These are phyloP conservation scores for Nyctibius bracteatus DNA, from an alignment of 2,113 vertebrate species.

Conservation along the genomic window DNA sequence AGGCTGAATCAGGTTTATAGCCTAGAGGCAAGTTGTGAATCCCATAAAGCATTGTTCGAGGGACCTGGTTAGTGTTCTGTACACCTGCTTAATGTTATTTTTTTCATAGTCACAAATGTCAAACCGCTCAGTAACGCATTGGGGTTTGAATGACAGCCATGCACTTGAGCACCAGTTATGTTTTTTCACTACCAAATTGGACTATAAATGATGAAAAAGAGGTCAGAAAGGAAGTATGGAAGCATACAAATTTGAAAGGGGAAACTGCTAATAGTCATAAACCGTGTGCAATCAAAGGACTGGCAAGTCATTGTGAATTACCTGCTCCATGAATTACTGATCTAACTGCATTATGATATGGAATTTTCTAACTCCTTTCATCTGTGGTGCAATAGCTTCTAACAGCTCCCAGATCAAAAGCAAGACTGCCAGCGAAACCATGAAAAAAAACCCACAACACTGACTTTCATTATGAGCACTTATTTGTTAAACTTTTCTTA, in stretches of 20 bases:
- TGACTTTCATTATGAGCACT: conserved; percentile 38
- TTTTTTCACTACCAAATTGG: conserved; percentile 82
- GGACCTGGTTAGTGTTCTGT: conserved; percentile 82
- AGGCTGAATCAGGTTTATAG: conserved; percentile 72
- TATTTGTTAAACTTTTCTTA: conserved; percentile 47
- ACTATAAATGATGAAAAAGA: conserved; percentile 86
- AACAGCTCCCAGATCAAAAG: conserved; percentile 78
- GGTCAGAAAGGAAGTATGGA: conserved; percentile 84
- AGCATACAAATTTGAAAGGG: conserved; percentile 83
- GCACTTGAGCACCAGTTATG: conserved; percentile 72
- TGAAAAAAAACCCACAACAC: background rate
- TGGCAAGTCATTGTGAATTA: conserved; percentile 79
- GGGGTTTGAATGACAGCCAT: conserved; percentile 78
- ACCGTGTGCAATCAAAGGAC: conserved; percentile 79
- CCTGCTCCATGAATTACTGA: conserved; percentile 79
- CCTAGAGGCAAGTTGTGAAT: conserved; percentile 75
- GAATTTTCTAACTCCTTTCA: conserved; percentile 81
- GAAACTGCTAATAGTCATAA: conserved; percentile 86
- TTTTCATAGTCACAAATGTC: conserved; percentile 78
- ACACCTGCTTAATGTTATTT: conserved; percentile 80
- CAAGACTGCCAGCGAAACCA: conserved; percentile 35
- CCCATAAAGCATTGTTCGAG: conserved; percentile 80
- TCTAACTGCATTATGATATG: conserved; percentile 76
- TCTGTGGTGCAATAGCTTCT: conserved; percentile 70
- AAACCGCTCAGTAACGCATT: conserved; percentile 73